Conservation (phyloP, 92 coral and sea anemone species). For the Porites divaricata region DNA sequence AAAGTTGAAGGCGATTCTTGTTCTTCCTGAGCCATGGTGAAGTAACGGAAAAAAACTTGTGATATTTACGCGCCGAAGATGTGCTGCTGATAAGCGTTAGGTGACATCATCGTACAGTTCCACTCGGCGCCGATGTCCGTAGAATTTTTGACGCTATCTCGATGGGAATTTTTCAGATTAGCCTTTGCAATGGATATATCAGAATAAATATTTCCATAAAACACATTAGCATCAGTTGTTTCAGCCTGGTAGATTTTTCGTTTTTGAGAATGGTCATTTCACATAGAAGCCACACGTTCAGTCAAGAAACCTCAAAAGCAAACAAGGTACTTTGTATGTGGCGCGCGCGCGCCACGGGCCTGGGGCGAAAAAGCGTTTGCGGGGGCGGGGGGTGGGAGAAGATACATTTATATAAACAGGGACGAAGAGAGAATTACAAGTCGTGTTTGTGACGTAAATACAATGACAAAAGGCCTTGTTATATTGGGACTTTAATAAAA, state of each 20-base stretch:
- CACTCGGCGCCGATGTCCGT: background rate
- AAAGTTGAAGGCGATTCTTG: background rate
- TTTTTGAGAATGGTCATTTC: background rate
- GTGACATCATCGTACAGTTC: conserved; percentile 3
- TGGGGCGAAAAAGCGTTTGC: background rate
- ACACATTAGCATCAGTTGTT: background rate
- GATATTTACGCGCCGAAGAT: conserved; percentile 18
- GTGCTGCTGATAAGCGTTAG: background rate
- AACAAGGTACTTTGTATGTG: conserved; percentile 27
- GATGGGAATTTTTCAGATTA: background rate
- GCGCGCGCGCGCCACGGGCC: conserved; percentile 30
- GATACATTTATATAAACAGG: no score
- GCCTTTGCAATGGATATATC: background rate
- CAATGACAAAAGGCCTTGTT: background rate
- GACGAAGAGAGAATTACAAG: no score
- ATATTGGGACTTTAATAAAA: background rate
- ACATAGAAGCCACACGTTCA: background rate
- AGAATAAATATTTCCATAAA: background rate
- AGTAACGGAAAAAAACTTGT: conserved; percentile 4
- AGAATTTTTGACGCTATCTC: conserved; percentile 1
- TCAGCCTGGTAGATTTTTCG: background rate
- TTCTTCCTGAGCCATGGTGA: conserved; percentile 34
- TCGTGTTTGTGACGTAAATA: no score
- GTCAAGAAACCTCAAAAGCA: conserved; percentile 20
- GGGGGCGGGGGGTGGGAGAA: background rate